Base-by-base conservation (phyloP, 2,888 invertebrate genomes). In the Pinctada fucata region DNA sequence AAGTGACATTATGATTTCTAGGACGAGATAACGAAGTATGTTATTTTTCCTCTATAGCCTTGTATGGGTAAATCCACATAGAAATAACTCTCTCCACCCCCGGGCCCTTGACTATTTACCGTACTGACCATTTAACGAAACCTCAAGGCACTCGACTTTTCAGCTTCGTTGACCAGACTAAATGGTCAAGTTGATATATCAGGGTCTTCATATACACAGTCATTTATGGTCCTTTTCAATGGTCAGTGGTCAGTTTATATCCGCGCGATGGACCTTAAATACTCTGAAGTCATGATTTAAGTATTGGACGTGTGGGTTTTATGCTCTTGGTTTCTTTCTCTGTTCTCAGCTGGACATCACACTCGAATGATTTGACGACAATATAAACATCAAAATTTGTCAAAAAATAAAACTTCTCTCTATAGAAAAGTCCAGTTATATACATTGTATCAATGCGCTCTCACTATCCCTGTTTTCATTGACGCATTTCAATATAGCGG, bases 211-310 rank as follows among this genome's bases (percentile, higher is more conserved):
- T 58, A 58, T 58, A 58, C 13, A 13, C 8, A 58, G 58, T 58
- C 13, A 58, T 58, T 58, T 58, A 58, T 58, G 8, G 58, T 13
- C 58, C 13, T 13, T 58, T 58, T 58, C 58, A 58, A 58, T 58
- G 58, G 58, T 58, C 58, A 58, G 58, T 58, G 58, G 58, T 58
- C 58, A 58, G 58, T 58, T 58, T 58, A 58, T 13, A 58, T 58
- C 6, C 58, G 13, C 13, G 58, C 13, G 58, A 10, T 10, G 13
- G 58, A 13, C 13, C 58, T 31, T 58, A 58, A 58, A 58, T 58
- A 13, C 13, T 58, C 8, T 58, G 13, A 58, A 58, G 58, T 58
- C 58, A 6, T 13, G 8, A 6, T 10, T 58, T 13, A 58, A 13
- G 58, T 58, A 13, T 58, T 58, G 13, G 13, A 31, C 8, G 6